A percentile compares a stretch with the other conserved stretches of the same genome.
Conservation (phyloP, 2,113 vertebrate genomes). For the Melanostigma gelatinosum region DNA sequence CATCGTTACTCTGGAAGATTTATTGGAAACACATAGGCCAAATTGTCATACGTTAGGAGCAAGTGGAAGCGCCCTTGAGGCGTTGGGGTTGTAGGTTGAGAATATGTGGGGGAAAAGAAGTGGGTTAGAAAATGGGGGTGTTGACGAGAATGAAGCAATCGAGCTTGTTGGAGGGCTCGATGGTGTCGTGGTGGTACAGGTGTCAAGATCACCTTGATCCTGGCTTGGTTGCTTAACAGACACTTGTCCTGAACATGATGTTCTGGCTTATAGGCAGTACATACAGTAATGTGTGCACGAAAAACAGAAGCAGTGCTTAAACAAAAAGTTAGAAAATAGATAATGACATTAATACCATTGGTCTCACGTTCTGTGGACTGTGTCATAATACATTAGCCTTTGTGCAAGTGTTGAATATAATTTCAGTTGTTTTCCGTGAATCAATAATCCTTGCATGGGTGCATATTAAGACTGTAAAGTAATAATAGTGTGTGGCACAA, state of each 20-base stretch:
- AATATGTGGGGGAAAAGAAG: conserved; percentile 50
- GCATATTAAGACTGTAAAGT: background rate
- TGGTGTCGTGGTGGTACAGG: background rate
- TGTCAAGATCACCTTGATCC: conserved; percentile 10
- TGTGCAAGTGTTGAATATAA: background rate
- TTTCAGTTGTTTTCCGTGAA: background rate
- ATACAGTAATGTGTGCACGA: background rate
- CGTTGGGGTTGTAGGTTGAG: conserved; percentile 36
- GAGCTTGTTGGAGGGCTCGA: conserved; percentile 15
- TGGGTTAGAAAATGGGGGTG: conserved; percentile 19
- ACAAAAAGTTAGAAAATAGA: background rate
- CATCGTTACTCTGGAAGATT: conserved; percentile 83
- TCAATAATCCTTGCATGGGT: background rate
- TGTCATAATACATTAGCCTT: background rate
- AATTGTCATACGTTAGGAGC: conserved; percentile 77
- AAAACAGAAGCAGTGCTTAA: background rate
- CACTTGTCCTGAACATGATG: background rate
- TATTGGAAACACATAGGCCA: conserved; percentile 80
- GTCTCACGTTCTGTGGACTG: background rate
- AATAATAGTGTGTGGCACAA: background rate
- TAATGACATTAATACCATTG: background rate
- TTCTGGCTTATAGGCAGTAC: background rate
- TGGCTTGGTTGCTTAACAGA: background rate
- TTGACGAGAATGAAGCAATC: conserved; percentile 34
- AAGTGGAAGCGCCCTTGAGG: conserved; percentile 65